Evolutionary conservation across 2,797 vertebrate genomes (phyloP).

Genomic region (Novumbra hubbsi): DNA sequence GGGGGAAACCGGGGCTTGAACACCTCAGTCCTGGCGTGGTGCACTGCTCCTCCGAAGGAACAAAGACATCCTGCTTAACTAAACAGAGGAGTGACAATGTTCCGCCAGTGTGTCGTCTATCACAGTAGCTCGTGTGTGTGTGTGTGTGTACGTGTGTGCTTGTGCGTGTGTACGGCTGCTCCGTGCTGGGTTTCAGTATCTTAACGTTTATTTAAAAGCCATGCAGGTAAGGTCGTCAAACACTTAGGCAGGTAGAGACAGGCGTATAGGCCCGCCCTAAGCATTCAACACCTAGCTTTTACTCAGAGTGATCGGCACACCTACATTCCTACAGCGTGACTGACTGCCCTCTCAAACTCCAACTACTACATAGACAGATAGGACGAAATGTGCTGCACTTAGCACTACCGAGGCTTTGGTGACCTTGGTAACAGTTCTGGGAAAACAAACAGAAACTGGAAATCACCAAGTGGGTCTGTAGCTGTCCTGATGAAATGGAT

Average conservation of each 20-base stretch:
- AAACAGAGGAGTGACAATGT: background rate
- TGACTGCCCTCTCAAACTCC: conserved; percentile 27
- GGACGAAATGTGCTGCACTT: conserved; percentile 24
- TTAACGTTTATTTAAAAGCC: conserved; percentile 56
- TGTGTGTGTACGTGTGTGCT: background rate
- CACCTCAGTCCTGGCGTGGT: conserved; percentile 7
- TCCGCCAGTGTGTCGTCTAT: background rate
- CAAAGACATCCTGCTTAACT: background rate
- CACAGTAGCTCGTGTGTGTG: conserved; percentile 3
- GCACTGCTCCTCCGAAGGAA: background rate
- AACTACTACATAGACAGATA: conserved; percentile 34
- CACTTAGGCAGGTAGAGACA: conserved; percentile 75
- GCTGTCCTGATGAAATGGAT: no score
- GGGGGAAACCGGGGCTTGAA: background rate
- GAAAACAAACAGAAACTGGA: conserved; percentile 54
- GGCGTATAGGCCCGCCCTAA: conserved; percentile 59
- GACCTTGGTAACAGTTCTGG: conserved; percentile 53
- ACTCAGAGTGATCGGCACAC: conserved; percentile 63
- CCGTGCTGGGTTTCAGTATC: conserved; percentile 35
- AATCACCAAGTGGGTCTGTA: conserved; percentile 20
- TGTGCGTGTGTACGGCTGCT: background rate
- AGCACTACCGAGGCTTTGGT: conserved; percentile 42
- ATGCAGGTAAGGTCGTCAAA: conserved; percentile 38
- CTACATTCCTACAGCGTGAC: conserved; percentile 73
- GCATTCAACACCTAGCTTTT: conserved; percentile 61